phyloP scores from a whole-genome alignment of 2,113 vertebrate species.

The Cyphomyrus plagiostoma region DNA sequence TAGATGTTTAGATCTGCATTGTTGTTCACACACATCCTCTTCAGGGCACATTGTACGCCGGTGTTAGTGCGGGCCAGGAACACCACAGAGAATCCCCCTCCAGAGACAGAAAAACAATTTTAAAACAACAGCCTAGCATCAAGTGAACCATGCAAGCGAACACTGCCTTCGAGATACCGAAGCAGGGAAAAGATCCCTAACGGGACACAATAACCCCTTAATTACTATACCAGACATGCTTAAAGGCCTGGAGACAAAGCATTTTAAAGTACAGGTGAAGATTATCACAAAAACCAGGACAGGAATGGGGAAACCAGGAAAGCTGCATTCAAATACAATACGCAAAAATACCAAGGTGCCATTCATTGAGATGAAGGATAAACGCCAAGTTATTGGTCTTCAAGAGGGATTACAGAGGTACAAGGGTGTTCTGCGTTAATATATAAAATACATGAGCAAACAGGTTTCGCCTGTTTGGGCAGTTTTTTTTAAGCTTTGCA shows the following conservation, averaged over 20 bases:
- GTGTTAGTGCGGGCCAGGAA: constrained; percentile 85
- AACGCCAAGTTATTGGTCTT: not conserved
- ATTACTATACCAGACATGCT: not conserved
- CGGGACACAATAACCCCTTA: not conserved
- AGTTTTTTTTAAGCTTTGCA: not conserved
- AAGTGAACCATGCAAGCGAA: not conserved
- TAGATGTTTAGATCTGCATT: constrained; percentile 82
- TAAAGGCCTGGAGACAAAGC: not conserved
- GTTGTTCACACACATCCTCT: constrained; percentile 94
- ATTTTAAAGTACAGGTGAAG: not conserved
- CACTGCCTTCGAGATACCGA: not conserved
- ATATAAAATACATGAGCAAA: not conserved
- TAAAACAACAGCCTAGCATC: not conserved
- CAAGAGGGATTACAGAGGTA: not conserved
- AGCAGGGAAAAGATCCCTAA: not conserved
- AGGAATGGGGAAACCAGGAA: not conserved
- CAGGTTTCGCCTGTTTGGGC: not conserved
- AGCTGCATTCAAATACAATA: not conserved
- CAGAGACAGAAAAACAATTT: not conserved
- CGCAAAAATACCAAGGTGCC: not conserved
- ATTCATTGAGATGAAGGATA: not conserved
- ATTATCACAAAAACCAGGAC: not conserved
- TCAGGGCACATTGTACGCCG: constrained; percentile 82
- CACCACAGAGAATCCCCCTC: constrained; percentile 94
- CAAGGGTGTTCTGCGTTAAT: not conserved